Conservation (phyloP, 2,797 vertebrate genomes). For the Rhadinocentrus ornatus region DNA sequence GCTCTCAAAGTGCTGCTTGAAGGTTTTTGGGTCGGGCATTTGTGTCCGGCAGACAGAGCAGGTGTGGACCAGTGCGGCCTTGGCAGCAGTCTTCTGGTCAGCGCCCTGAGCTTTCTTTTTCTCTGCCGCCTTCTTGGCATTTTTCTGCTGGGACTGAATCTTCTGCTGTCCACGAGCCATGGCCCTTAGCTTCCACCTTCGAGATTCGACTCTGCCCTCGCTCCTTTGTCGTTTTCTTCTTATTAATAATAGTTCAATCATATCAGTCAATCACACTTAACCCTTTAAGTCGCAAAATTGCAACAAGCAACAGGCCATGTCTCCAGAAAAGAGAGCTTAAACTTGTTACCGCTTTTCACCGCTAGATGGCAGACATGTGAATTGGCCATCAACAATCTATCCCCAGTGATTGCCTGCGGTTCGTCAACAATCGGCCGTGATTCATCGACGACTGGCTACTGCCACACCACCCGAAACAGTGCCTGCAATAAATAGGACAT, state of each 20-base stretch:
- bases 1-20: conserved; percentile 91
- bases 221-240: too few relatives aligned
- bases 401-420: too few relatives aligned
- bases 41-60: conserved; percentile 88
- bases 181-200: conserved; percentile 70
- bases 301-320: too few relatives aligned
- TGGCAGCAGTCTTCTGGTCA: conserved; percentile 88
- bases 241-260: not conserved
- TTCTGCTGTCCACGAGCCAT: conserved; percentile 91
- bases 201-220: too few relatives aligned
- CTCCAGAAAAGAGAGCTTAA: too few relatives aligned
- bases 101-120: conserved; percentile 85
- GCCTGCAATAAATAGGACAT: not conserved
- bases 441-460: too few relatives aligned
- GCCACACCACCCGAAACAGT: not conserved
- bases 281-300: too few relatives aligned
- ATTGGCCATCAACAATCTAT: too few relatives aligned
- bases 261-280: not conserved
- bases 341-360: too few relatives aligned
- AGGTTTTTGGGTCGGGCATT: conserved; percentile 90
- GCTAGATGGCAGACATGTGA: too few relatives aligned
- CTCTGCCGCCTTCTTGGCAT: conserved; percentile 87
- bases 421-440: too few relatives aligned
- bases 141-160: conserved; percentile 89
- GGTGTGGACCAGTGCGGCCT: conserved; percentile 85